These are phyloP conservation scores for Toxotes jaculatrix DNA, from an alignment of 2,113 vertebrate genomes.

Conservation along the genomic window DNA sequence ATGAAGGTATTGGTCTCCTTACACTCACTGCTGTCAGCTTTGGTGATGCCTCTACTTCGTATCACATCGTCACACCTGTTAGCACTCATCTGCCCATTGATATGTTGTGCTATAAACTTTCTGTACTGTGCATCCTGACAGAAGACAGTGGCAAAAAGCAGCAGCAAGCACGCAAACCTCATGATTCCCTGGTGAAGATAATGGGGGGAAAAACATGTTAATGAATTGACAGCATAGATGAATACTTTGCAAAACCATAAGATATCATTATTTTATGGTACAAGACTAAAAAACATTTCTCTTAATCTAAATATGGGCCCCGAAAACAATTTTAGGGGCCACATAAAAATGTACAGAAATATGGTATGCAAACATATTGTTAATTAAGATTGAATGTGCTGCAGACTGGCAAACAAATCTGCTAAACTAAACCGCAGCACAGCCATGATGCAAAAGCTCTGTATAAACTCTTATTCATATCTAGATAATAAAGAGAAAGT, in stretches of 20 bases:
- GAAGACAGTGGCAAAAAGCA: slow-evolving; percentile 41
- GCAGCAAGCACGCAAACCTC: slow-evolving; percentile 46
- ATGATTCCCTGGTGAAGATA: slow-evolving; percentile 40
- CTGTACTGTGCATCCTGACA: not conserved
- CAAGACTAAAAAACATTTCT: too few relatives aligned
- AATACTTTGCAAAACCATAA: not conserved
- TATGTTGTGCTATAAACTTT: slow-evolving; percentile 48
- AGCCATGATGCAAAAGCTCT: too few relatives aligned
- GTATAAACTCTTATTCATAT: too few relatives aligned
- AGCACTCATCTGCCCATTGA: accelerated
- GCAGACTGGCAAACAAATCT: too few relatives aligned
- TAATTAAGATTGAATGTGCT: too few relatives aligned
- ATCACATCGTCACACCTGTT: not conserved
- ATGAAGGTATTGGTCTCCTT: slow-evolving; percentile 64
- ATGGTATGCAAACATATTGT: too few relatives aligned
- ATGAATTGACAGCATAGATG: not conserved
- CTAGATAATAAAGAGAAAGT: not conserved
- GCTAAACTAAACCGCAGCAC: too few relatives aligned
- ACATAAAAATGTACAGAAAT: too few relatives aligned
- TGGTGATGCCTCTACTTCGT: accelerated
- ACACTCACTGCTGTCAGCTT: not conserved
- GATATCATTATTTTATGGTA: not conserved
- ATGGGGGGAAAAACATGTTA: too few relatives aligned
- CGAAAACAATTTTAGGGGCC: too few relatives aligned
- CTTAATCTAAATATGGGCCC: too few relatives aligned